Evolutionary conservation across 1,140 invertebrate species (phyloP), one percentile per base, ranked within the genome.

Genomic region (Homarus americanus): DNA sequence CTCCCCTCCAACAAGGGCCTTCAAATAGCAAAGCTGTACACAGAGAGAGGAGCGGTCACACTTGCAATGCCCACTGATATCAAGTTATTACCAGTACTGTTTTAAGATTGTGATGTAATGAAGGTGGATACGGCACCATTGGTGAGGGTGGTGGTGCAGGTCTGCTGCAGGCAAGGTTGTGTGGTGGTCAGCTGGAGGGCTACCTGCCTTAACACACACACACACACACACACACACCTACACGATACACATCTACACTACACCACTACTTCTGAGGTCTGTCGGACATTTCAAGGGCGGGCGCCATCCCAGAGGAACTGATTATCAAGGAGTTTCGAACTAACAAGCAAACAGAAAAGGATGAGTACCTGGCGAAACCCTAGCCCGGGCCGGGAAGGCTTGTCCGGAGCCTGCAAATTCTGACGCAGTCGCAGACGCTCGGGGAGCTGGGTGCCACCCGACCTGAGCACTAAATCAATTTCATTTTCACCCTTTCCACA

Each of bases 381-480:
- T 72, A 80, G 86, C 86, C 86, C 40, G 53, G 63, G 76, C 53
- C 86, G 78, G 58, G 58, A 24, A 66, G 76, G 58, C 28, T 20
- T 44, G 76, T 88, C 86, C 38, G 86, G 78, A 80, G 9, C 36
- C 53, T 88, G 86, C 86, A 88, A 88, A 88, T 88, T 88, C 86
- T 88, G 86, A 79, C 86, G 86, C 86, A 88, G 86, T 34, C 86
- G 86, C 86, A 88, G 58, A 76, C 36, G 86, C 36, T 20, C 38
- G 38, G 86, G 76, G 53, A 72, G 63, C 36, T n/a, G 69, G 58
- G 86, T 88, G 86, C 86, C 86, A 88, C 86, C 86, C 86, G 86
- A 88, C 76, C 86, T 88, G 86, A 88, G 86, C 86, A 88, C 86
- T 88, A 88, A 88, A 88, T 88, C 86, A 88, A 88, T 88, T 88